These are phyloP conservation scores for Epizoanthus ramosus DNA, from an alignment of 92 coral and sea anemone genomes.

Conservation along the genomic window DNA sequence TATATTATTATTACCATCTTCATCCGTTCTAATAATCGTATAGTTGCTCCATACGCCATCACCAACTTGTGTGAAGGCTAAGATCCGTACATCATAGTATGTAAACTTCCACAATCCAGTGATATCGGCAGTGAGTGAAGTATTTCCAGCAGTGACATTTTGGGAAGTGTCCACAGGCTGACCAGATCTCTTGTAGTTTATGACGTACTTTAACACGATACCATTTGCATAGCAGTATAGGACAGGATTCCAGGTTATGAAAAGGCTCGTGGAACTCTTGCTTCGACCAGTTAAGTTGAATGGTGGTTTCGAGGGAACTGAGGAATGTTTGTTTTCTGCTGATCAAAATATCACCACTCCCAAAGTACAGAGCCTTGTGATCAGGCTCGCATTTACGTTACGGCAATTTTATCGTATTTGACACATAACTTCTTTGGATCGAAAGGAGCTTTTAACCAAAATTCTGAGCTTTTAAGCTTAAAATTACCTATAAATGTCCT, in stretches of 20 bases:
- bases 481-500: too few species aligned
- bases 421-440: too few species aligned
- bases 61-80: conserved; percentile 45
- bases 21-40: too few species aligned
- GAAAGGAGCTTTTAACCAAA: too few species aligned
- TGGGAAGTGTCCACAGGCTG: not conserved
- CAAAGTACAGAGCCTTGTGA: too few species aligned
- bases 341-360: too few species aligned
- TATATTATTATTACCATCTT: too few species aligned
- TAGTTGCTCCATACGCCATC: conserved; percentile 15
- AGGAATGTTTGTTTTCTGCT: too few species aligned
- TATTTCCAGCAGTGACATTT: not conserved
- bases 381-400: too few species aligned
- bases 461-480: too few species aligned
- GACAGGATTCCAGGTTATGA: conserved; percentile 28
- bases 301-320: not conserved
- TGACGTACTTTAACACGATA: conserved; percentile 32
- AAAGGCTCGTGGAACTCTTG: not conserved
- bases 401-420: too few species aligned
- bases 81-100: conserved; percentile 43
- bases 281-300: not conserved
- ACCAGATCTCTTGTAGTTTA: conserved; percentile 4
- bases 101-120: conserved; percentile 38
- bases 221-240: conserved; percentile 35
- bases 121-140: not conserved